Conservation (phyloP, 1,140 invertebrate species). For the Phthorimaea operculella region DNA sequence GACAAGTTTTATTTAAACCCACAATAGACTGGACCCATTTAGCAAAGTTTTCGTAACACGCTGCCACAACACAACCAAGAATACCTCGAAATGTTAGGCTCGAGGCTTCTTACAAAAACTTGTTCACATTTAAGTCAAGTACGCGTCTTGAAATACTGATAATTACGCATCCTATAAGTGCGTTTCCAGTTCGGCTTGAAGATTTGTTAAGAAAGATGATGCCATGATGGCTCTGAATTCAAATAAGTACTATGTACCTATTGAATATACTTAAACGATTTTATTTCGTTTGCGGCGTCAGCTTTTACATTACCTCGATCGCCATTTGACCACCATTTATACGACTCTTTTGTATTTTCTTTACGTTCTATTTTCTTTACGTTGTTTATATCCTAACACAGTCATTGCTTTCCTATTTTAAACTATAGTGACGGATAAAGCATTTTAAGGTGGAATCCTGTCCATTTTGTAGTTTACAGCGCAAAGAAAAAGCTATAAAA, state of each 20-base stretch:
- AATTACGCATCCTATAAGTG: constrained; percentile 1
- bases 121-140: neutral
- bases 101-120: neutral
- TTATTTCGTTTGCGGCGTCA: neutral
- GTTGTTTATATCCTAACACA: neutral
- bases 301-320: neutral
- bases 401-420: constrained; percentile 1
- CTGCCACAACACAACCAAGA: neutral
- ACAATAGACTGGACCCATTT: constrained; percentile 12
- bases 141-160: neutral
- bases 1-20: neutral
- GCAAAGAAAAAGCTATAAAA: neutral
- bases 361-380: neutral
- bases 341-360: neutral
- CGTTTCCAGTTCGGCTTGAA: neutral
- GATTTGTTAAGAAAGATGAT: neutral
- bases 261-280: no score
- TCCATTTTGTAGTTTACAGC: neutral
- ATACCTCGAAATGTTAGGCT: neutral
- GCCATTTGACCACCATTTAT: neutral
- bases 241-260: no score
- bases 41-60: constrained; percentile 22
- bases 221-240: neutral
- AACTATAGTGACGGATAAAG: no score
- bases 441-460: no score